Evolutionary conservation across 2,113 vertebrate genomes (phyloP), one percentile per base, ranked within the genome.

Genomic region (Leptocoma aspasia): DNA sequence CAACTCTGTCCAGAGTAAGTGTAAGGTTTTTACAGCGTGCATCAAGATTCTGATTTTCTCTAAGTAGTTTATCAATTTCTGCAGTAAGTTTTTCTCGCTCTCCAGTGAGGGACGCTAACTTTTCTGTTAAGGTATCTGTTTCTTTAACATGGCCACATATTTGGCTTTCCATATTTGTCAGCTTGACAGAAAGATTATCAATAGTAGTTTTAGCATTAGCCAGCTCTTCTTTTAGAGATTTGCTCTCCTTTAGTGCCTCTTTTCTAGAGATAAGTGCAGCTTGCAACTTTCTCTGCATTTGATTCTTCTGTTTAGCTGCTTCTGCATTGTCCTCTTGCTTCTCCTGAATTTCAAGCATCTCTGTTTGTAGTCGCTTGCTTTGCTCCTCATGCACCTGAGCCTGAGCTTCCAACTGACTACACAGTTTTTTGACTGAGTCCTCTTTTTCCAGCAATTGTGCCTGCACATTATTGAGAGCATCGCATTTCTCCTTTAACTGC

Each of bases 241-340:
- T 99, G 94, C 97, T 99, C 93, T 98, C 98, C 94, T 98, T 99
- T n/a, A 99, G 96, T 8, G 90, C 98, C 39, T 99, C 99, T 97
- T 99, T 99, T 70, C 99, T 98, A 42, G 99, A 99, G 84, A 99
- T 98, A 61, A 99, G 98, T 9, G 99, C 99, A 47, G 99, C 99
- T 86, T 99, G 99, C n/a, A 99, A 96, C 88, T 99, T 99, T 23
- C 99, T 98, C 83, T 99, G 99, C 71, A 99, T 97, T 90, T 99
- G 98, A 94, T 98, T 98, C 35, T 98, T 97, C 80, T 98, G 98
- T 61, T 97, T 97, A 66, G 95, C 97, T 72, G 98, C 97, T 86
- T 98, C 98, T 53, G 86, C 96, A 18, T 50, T 93, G 5, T 98
- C 98, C 50, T 98, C 98, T 41, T 98, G 96, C 91, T 97, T 99